Evolutionary conservation across 2,888 invertebrate species (phyloP).

Genomic region (Druceiella hillmani): DNA sequence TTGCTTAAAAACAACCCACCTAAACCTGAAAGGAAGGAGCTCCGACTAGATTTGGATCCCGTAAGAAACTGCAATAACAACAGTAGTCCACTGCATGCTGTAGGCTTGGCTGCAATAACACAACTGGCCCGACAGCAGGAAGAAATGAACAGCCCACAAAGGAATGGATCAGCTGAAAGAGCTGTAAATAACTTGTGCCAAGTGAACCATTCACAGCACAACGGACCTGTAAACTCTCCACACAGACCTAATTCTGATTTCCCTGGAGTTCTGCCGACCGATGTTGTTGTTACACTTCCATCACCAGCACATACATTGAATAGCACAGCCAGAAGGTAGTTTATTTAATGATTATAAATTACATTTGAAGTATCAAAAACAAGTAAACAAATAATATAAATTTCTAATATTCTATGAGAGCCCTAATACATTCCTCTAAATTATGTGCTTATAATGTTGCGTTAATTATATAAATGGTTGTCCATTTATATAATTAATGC

Average conservation of each 20-base stretch:
- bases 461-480: too few relatives aligned
- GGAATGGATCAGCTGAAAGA: constrained; percentile 25
- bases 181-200: neutral
- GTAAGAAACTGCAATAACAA: constrained; percentile 51
- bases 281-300: constrained; percentile 45
- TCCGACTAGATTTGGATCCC: constrained; percentile 55
- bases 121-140: constrained; percentile 64
- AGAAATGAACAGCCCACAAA: constrained; percentile 37
- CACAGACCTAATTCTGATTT: constrained; percentile 34
- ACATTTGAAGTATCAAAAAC: too few relatives aligned
- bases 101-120: constrained; percentile 73
- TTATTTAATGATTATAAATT: too few relatives aligned
- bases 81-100: constrained; percentile 60
- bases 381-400: too few relatives aligned
- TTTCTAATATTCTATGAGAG: too few relatives aligned
- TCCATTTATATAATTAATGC: too few relatives aligned
- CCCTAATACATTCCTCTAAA: too few relatives aligned
- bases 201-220: constrained; percentile 7
- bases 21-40: constrained; percentile 55
- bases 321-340: too few relatives aligned
- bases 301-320: too few relatives aligned
- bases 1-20: constrained; percentile 56
- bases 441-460: too few relatives aligned
- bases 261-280: constrained; percentile 48
- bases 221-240: constrained; percentile 26